A percentile compares a stretch with the other conserved stretches of the same genome.
Evolutionary conservation across 2,113 vertebrate species (phyloP).

Genomic region (Pampusana beccarii): DNA sequence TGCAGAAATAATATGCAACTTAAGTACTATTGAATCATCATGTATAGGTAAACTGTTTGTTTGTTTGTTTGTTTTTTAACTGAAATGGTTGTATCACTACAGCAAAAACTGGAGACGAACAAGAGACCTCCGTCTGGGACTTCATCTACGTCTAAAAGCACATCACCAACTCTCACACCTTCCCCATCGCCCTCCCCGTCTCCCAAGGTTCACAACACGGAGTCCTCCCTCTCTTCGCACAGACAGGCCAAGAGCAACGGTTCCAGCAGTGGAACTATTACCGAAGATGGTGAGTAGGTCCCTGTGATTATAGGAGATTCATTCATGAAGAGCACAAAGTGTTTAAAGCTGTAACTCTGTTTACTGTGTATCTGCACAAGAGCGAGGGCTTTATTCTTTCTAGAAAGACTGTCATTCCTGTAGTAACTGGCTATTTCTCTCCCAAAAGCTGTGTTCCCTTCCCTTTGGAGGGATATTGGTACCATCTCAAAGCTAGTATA

Average conservation of each 20-base stretch:
- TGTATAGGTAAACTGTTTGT: background rate
- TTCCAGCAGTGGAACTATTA: slow-evolving; percentile 97
- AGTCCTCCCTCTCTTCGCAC: slow-evolving; percentile 88
- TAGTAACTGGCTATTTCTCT: background rate
- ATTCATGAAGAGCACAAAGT: background rate
- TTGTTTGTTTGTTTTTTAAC: background rate
- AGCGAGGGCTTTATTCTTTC: background rate
- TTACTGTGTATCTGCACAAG: background rate
- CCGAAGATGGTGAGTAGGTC: slow-evolving; percentile 88
- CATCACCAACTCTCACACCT: slow-evolving; percentile 94
- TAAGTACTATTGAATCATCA: background rate
- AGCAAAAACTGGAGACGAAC: slow-evolving; percentile 85
- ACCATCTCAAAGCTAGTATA: background rate
- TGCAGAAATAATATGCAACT: background rate
- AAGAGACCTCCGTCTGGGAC: slow-evolving; percentile 88
- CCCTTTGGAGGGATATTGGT: background rate
- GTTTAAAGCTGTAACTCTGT: background rate
- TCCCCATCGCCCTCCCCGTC: slow-evolving; percentile 80
- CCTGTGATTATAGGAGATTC: background rate
- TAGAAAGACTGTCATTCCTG: background rate
- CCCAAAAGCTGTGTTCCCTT: background rate
- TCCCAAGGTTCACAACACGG: slow-evolving; percentile 77
- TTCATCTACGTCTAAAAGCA: slow-evolving; percentile 96
- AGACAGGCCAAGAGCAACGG: slow-evolving; percentile 93
- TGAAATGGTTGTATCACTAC: background rate